Conservation (phyloP, 2,888 invertebrate genomes). For the Mesoligia furuncula region DNA sequence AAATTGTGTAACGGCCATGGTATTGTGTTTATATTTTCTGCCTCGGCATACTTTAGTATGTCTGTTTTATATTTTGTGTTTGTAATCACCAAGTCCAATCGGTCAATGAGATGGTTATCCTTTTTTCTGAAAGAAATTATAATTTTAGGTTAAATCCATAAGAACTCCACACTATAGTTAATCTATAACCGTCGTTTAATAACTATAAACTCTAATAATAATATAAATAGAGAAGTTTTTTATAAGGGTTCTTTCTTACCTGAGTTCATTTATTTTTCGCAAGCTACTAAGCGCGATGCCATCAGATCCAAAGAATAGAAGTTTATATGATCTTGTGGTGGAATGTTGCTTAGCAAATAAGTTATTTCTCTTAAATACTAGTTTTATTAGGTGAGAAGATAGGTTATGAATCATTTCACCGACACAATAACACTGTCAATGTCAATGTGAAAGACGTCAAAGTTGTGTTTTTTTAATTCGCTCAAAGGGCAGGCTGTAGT, state of each 20-base stretch:
- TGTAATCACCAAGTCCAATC: conserved; percentile 93
- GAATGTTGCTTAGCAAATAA: conserved; percentile 70
- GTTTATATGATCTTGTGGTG: conserved; percentile 74
- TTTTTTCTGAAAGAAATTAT: conserved; percentile 85
- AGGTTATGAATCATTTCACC: conserved; percentile 77
- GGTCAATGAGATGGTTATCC: conserved; percentile 83
- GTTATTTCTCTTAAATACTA: conserved; percentile 67
- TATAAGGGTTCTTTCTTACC: conserved; percentile 81
- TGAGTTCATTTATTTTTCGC: conserved; percentile 91
- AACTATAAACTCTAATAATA: background rate
- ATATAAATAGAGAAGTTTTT: background rate
- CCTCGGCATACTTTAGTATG: conserved; percentile 92
- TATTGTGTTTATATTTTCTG: conserved; percentile 90
- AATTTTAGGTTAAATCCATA: background rate
- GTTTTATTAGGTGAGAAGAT: conserved; percentile 64
- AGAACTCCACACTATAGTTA: background rate
- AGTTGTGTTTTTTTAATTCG: background rate
- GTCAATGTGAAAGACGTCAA: conserved; percentile 10
- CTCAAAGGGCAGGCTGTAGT: no score
- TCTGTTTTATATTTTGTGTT: conserved; percentile 90
- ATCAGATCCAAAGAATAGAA: conserved; percentile 96
- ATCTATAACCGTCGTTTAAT: background rate
- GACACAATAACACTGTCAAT: conserved; percentile 20
- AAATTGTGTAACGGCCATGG: conserved; percentile 92
- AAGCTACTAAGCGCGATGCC: conserved; percentile 95